Percentiles rank a stretch among this genome's conserved stretches.
phyloP scores from a whole-genome alignment of 2,113 vertebrate genomes.

The Odontesthes bonariensis region DNA sequence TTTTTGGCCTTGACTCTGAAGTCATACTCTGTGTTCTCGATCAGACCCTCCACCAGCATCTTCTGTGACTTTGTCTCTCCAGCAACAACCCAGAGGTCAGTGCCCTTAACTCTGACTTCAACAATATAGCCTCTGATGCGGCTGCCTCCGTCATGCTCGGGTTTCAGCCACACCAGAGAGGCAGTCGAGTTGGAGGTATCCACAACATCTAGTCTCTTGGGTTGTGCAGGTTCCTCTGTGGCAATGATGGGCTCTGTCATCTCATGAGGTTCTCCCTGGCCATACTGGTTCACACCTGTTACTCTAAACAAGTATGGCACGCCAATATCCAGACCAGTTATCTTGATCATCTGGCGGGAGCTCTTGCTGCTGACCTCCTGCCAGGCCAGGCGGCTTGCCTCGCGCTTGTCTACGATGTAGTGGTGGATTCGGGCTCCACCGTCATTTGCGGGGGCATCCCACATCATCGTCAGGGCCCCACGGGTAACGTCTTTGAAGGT shows the following conservation, averaged over 20 bases:
- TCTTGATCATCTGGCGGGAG: conserved; percentile 91
- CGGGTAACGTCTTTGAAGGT: conserved; percentile 95
- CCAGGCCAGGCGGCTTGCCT: conserved; percentile 96
- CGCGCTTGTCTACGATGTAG: conserved; percentile 94
- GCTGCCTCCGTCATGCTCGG: conserved; percentile 97
- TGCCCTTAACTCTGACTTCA: conserved; percentile 92
- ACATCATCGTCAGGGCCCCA: conserved; percentile 92
- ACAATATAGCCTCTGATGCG: conserved; percentile 92
- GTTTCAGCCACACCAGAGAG: conserved; percentile 95
- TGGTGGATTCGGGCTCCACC: conserved; percentile 94
- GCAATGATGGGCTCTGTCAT: conserved; percentile 93
- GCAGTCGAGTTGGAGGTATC: conserved; percentile 93
- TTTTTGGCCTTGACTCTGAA: conserved; percentile 96
- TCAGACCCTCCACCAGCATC: conserved; percentile 90
- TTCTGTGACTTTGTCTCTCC: conserved; percentile 92
- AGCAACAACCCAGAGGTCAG: conserved; percentile 87
- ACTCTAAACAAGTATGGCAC: conserved; percentile 93
- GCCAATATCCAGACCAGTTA: conserved; percentile 88
- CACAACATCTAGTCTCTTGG: conserved; percentile 93
- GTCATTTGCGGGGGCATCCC: conserved; percentile 94
- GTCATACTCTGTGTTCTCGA: conserved; percentile 95
- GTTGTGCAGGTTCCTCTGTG: conserved; percentile 96
- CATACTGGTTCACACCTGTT: conserved; percentile 94
- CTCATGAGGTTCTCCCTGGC: conserved; percentile 92
- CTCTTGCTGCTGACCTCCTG: conserved; percentile 91